These are phyloP conservation scores for Pangasius larnaudii DNA, from an alignment of 2,797 vertebrate species.

Conservation along the genomic window DNA sequence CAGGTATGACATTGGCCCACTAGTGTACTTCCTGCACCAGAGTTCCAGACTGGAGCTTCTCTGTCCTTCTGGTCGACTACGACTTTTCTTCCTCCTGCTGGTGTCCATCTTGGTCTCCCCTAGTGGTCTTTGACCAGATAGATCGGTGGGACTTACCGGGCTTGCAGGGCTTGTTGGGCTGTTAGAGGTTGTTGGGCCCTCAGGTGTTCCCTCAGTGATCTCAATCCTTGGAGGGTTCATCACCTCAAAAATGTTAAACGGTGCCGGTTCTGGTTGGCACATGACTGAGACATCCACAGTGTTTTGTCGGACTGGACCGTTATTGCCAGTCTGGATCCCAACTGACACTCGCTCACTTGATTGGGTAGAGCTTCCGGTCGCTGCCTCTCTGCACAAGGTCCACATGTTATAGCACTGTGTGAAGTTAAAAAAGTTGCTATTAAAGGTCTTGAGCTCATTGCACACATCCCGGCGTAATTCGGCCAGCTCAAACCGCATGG, in stretches of 20 bases:
- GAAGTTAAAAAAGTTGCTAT: slow-evolving; percentile 87
- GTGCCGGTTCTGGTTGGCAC: slow-evolving; percentile 80
- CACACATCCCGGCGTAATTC: slow-evolving; percentile 82
- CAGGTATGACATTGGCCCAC: slow-evolving; percentile 84
- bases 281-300: slow-evolving; percentile 82
- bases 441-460: slow-evolving; percentile 83
- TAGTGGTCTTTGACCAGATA: slow-evolving; percentile 63
- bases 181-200: slow-evolving; percentile 69
- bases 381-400: slow-evolving; percentile 79
- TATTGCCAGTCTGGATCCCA: slow-evolving; percentile 80
- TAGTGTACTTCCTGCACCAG: slow-evolving; percentile 84
- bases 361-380: slow-evolving; percentile 67
- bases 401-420: slow-evolving; percentile 86
- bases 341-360: slow-evolving; percentile 78
- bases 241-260: slow-evolving; percentile 80
- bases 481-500: slow-evolving; percentile 83
- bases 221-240: slow-evolving; percentile 79
- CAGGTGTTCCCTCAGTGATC: slow-evolving; percentile 79
- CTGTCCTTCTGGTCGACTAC: slow-evolving; percentile 67
- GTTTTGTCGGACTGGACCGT: slow-evolving; percentile 76
- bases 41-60: slow-evolving; percentile 82
- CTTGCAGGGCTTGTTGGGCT: slow-evolving; percentile 79
- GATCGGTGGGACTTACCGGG: slow-evolving; percentile 67
- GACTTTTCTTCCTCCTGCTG: slow-evolving; percentile 72
- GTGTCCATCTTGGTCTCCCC: slow-evolving; percentile 80